Base-by-base conservation (phyloP, 2,797 vertebrate genomes). In the Coregonus suidteri region DNA sequence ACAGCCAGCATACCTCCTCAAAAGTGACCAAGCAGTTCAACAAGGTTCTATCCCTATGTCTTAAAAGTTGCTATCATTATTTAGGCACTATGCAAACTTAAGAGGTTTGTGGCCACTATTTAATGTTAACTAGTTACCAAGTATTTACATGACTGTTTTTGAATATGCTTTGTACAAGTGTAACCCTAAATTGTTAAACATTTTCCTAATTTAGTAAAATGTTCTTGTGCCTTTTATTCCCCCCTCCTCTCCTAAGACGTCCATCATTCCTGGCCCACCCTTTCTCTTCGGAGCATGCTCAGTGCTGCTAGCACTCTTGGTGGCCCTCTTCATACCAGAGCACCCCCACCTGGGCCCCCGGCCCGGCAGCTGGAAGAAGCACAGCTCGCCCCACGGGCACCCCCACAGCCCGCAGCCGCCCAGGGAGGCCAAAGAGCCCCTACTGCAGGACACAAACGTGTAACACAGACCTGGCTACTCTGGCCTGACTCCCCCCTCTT, bases 261-360 rank as follows among this genome's bases (percentile, higher is more conserved):
- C 95, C 9, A 96, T 97, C 67, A 96, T 97, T 82, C 96, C 95
- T 0, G 96, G 96, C 0, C 95, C 96, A 14, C 95, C 96, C 0
- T 96, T 97, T 86, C 90, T 96, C 37, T 96, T 97, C 52, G 95
- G 96, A 59, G 95, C 96, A 0, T 97, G 96, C 80, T 96, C 95
- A 0, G 96, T 97, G 56, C 91, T 97, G 77, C 81, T 97, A 83
- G 96, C 95, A 59, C 91, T 97, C 13, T 93, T 97, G 34, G 96
- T 97, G 92, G 96, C 96, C 85, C 94, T 97, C 89, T 97, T 97
- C 83, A 96, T 97, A 86, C 96, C 95, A 0, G 95, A 97, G 85
- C 95, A 96, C 80, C 95, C 94, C 9, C 95, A 95, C 68, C 84
- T 94, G 78, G 95, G 90, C 0, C 66, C 89, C 16, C 91, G 96